Evolutionary conservation across 2,888 invertebrate genomes (phyloP), one percentile per base, ranked within the genome.

Genomic region (Halictus ligatus): DNA sequence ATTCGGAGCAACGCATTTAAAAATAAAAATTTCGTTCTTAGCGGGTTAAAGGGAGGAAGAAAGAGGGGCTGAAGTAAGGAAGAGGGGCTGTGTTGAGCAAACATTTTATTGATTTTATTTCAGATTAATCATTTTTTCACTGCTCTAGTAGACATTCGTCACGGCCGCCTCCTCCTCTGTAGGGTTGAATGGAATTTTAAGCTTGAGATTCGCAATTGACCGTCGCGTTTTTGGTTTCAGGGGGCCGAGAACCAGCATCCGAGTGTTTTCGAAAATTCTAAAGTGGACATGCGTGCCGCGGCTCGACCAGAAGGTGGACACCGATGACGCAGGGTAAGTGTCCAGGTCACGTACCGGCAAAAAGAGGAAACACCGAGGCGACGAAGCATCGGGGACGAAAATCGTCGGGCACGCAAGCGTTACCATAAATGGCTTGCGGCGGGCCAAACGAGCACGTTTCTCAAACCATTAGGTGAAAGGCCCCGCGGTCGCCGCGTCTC

Each of bases 391-490:
- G 75, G 76, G 72, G 25, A 58, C 74, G 80, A 84, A 81, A 84
- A 86, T 89, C 72, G 85, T 54, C 43, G 69, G 43, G 25, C 46
- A 50, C 40, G 54, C n/a, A 35, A 58, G n/a, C 29, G 72, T 80
- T 73, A 50, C 90, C 89, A 83, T 90, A 90, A 90, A 90, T 89
- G 90, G 90, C 54, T 74, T 46, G 80, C 75, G 69, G 75, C 73
- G 72, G 48, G 72, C 46, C 73, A 83, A 69, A 79, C 84, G 86
- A 50, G 81, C 85, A 48, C 78, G 76, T 88, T 88, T 85, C 88
- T 90, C 87, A 79, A 85, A 87, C 79, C 89, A 89, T 88, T 87
- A 90, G 86, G 90, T 86, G 90, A 90, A 90, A 90, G 90, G 83
- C 83, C 69, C 81, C 67, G 73, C 40, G 46, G 72, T 69, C 67